Conservation (phyloP, 2,113 vertebrate species). For the Anas platyrhynchos region DNA sequence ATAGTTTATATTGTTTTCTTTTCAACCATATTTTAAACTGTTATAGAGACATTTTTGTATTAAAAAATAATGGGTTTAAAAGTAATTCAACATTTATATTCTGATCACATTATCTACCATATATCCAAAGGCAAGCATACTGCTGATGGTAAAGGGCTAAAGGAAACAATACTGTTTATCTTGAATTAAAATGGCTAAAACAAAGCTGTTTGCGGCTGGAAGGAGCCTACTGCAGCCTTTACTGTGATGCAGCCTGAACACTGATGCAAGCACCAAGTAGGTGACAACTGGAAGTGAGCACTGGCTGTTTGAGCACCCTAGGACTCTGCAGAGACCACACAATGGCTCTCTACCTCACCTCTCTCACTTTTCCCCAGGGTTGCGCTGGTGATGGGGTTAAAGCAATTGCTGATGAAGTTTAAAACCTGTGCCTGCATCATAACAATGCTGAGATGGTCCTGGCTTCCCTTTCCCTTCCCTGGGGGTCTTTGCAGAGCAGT, state of each 20-base stretch:
- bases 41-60: background rate
- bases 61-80: constrained; percentile 23
- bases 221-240: background rate
- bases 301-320: background rate
- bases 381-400: fast-evolving
- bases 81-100: constrained; percentile 21
- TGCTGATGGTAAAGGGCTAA: background rate
- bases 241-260: background rate
- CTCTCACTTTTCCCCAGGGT: background rate
- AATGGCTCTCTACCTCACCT: background rate
- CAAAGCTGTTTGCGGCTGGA: background rate
- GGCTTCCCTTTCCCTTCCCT: background rate
- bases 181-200: background rate
- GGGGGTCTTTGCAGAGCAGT: background rate
- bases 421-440: background rate
- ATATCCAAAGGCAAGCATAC: background rate
- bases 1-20: background rate
- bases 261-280: background rate
- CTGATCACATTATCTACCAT: background rate
- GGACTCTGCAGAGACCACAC: background rate
- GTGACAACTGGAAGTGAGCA: background rate
- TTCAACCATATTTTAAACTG: background rate
- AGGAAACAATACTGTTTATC: constrained; percentile 25
- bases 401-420: background rate
- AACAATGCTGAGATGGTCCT: background rate